phyloP scores from a whole-genome alignment of 2,888 invertebrate species.

The Eurytoma adleriae region DNA sequence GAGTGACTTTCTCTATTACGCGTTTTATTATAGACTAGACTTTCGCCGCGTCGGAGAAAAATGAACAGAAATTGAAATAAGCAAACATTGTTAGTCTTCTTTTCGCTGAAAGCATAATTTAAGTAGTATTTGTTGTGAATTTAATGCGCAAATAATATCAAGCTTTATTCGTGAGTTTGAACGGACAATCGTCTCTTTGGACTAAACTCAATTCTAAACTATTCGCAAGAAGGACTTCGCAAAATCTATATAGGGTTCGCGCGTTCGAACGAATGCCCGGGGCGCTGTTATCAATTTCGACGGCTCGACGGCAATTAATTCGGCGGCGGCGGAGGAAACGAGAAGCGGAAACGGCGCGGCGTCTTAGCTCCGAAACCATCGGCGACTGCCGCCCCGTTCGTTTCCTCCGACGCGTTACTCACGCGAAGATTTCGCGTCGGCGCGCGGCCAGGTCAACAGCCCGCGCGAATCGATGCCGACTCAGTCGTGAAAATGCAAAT shows the following conservation, averaged over 20 bases:
- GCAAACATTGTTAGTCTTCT: no score
- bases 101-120: no score
- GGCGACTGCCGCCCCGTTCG: neutral
- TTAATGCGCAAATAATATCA: no score
- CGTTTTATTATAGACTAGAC: no score
- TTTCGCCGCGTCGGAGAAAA: no score
- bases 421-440: neutral
- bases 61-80: no score
- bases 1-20: neutral
- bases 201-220: neutral
- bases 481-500: constrained; percentile 38
- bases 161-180: no score
- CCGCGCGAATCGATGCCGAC: constrained; percentile 62
- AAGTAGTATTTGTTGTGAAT: no score
- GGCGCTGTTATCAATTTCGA: constrained; percentile 70
- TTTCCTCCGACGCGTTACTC: neutral
- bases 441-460: constrained; percentile 62
- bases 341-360: constrained; percentile 68
- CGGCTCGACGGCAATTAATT: constrained; percentile 69
- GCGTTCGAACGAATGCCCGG: neutral
- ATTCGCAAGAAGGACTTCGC: neutral
- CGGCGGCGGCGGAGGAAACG: constrained; percentile 65
- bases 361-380: constrained; percentile 13
- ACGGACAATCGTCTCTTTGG: neutral
- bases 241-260: constrained; percentile 2